These are phyloP conservation scores for Laspeyria flexula DNA, from an alignment of 2,888 invertebrate genomes.

Conservation along the genomic window DNA sequence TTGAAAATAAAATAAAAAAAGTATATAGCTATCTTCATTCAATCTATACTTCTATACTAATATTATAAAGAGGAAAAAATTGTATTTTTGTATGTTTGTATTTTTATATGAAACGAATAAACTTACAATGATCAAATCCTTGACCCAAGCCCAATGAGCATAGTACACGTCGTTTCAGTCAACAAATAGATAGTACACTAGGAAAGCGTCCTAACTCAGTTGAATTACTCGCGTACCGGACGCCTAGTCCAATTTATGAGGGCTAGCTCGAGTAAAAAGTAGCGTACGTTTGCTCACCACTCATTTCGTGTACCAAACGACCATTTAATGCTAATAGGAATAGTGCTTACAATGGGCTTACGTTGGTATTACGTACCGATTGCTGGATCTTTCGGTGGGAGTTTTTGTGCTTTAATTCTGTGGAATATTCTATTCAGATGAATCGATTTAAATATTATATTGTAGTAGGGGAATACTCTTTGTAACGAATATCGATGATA, in stretches of 20 bases:
- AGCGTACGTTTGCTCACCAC: conserved; percentile 39
- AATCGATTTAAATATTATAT: conserved; percentile 7
- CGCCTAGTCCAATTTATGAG: conserved; percentile 63
- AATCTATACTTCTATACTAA: too few species aligned
- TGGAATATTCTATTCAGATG: neutral
- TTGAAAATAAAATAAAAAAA: too few species aligned
- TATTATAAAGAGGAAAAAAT: too few species aligned
- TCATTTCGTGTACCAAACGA: conserved; percentile 56
- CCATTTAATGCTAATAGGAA: conserved; percentile 70
- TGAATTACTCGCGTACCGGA: conserved; percentile 56
- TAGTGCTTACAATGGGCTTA: conserved; percentile 71
- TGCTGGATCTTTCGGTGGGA: conserved; percentile 32
- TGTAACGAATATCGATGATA: too few species aligned
- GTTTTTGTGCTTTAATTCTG: conserved; percentile 5
- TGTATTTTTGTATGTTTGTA: too few species aligned
- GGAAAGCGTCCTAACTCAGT: conserved; percentile 28
- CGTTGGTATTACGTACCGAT: conserved; percentile 60
- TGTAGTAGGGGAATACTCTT: too few species aligned
- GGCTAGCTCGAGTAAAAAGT: conserved; percentile 61
- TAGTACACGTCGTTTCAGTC: neutral
- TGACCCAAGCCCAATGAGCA: too few species aligned
- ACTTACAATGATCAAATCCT: too few species aligned
- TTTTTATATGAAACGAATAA: too few species aligned
- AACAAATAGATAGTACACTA: conserved; percentile 1
- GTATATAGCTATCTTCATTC: too few species aligned